phyloP scores from a whole-genome alignment of 2,113 vertebrate species.

The Nicator chloris region DNA sequence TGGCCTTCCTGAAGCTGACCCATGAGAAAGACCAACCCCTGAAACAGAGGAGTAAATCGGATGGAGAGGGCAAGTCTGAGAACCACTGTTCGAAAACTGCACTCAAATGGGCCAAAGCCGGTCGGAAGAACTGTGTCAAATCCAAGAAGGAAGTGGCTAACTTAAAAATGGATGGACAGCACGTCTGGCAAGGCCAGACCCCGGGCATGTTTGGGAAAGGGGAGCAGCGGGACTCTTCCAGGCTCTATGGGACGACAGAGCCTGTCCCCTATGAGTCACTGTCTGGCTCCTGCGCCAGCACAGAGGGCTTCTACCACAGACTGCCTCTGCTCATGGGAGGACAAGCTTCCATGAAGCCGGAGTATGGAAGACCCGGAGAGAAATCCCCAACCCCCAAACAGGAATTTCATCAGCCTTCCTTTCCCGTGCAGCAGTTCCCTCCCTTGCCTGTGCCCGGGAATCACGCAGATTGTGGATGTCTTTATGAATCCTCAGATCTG shows the following conservation, averaged over 20 bases:
- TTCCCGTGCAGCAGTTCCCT: constrained; percentile 75
- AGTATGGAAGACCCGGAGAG: constrained; percentile 80
- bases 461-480: constrained; percentile 71
- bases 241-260: background rate
- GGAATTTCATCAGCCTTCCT: constrained; percentile 85
- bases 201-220: constrained; percentile 40
- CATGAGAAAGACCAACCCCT: constrained; percentile 77
- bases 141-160: constrained; percentile 77
- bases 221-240: constrained; percentile 51
- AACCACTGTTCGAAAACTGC: constrained; percentile 61
- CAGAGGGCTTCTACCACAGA: constrained; percentile 84
- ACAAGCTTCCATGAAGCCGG: constrained; percentile 80
- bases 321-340: constrained; percentile 90
- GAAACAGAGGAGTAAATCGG: constrained; percentile 65
- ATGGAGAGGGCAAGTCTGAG: constrained; percentile 53
- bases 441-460: constrained; percentile 79
- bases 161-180: constrained; percentile 69
- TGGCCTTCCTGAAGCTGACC: constrained; percentile 90
- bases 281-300: constrained; percentile 82
- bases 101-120: constrained; percentile 73
- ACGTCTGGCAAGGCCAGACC: constrained; percentile 38
- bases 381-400: constrained; percentile 86
- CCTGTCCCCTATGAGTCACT: constrained; percentile 71
- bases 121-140: constrained; percentile 79
- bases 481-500: constrained; percentile 70